Evolutionary conservation across 2,888 invertebrate species (phyloP).

Genomic region (Drosophila pseudotakahashii): DNA sequence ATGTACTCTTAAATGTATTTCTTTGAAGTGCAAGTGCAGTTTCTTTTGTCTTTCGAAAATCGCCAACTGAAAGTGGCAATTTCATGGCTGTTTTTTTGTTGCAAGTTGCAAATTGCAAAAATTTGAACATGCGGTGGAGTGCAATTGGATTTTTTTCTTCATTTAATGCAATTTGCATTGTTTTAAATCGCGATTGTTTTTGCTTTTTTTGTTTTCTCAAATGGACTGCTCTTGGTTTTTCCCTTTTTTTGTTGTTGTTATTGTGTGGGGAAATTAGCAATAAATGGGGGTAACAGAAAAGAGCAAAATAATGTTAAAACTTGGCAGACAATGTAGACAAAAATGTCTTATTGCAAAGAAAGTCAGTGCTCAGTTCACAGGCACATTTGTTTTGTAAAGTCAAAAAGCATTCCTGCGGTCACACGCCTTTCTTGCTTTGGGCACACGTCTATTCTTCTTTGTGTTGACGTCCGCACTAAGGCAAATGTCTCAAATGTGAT

Average conservation of each 20-base stretch:
- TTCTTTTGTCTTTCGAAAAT: slow-evolving; percentile 26
- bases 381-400: too few species aligned
- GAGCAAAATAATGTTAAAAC: slow-evolving; percentile 47
- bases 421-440: too few species aligned
- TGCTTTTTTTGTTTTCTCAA: slow-evolving; percentile 14
- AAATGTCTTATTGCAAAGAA: too few species aligned
- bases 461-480: too few species aligned
- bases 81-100: slow-evolving; percentile 23
- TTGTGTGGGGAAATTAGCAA: slow-evolving; percentile 54
- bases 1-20: slow-evolving; percentile 1
- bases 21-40: slow-evolving; percentile 36
- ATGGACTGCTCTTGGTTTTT: slow-evolving; percentile 7
- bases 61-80: slow-evolving; percentile 23
- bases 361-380: too few species aligned
- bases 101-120: slow-evolving; percentile 28
- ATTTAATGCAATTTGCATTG: slow-evolving; percentile 41
- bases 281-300: background rate
- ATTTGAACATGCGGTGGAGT: slow-evolving; percentile 67
- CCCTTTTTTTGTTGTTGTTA: slow-evolving; percentile 34
- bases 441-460: too few species aligned
- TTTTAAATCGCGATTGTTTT: slow-evolving; percentile 27
- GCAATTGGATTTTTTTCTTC: slow-evolving; percentile 41
- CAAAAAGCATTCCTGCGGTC: too few species aligned
- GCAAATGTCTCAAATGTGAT: too few species aligned
- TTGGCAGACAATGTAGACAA: slow-evolving; percentile 16